phyloP scores from a whole-genome alignment of 2,888 invertebrate genomes.

The Drosophila anomalata region DNA sequence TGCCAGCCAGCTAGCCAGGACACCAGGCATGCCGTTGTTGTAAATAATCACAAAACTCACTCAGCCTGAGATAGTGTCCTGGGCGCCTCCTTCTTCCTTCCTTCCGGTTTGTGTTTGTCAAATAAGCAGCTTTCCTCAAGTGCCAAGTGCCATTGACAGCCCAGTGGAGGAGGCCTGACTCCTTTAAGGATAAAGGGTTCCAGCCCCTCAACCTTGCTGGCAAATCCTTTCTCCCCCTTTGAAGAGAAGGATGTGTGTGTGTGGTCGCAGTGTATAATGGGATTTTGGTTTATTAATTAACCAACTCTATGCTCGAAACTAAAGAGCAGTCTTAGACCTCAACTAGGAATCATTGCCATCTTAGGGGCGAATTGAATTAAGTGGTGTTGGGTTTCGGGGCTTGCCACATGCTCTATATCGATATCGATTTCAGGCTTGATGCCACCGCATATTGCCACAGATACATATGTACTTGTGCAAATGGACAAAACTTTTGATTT shows the following conservation, averaged over 20 bases:
- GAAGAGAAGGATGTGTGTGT: slow-evolving; percentile 19
- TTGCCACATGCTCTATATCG: slow-evolving; percentile 30
- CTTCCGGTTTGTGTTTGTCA: slow-evolving; percentile 56
- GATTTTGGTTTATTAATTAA: slow-evolving; percentile 51
- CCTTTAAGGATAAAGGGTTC: background rate
- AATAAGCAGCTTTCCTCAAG: slow-evolving; percentile 69
- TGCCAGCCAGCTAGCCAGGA: slow-evolving; percentile 34
- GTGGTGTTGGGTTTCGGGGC: slow-evolving; percentile 8
- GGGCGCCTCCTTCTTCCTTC: slow-evolving; percentile 11
- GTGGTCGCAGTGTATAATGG: slow-evolving; percentile 43
- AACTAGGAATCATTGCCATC: slow-evolving; percentile 28
- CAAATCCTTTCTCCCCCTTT: too few species aligned
- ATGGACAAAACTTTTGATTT: slow-evolving; percentile 71
- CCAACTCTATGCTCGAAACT: slow-evolving; percentile 15
- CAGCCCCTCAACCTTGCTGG: background rate
- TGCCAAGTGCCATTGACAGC: slow-evolving; percentile 60
- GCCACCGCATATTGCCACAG: slow-evolving; percentile 16
- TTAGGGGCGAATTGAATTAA: slow-evolving; percentile 34
- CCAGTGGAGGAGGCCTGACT: background rate
- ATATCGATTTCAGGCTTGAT: slow-evolving; percentile 25
- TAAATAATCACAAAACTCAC: slow-evolving; percentile 62
- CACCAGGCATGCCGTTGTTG: slow-evolving; percentile 13
- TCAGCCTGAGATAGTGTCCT: slow-evolving; percentile 10
- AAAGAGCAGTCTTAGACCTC: slow-evolving; percentile 20
- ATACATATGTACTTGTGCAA: slow-evolving; percentile 23